Percentiles rank a stretch among this genome's conserved stretches.
Evolutionary conservation across 2,113 vertebrate genomes (phyloP).

Genomic region (Ceuthmochares aereus): DNA sequence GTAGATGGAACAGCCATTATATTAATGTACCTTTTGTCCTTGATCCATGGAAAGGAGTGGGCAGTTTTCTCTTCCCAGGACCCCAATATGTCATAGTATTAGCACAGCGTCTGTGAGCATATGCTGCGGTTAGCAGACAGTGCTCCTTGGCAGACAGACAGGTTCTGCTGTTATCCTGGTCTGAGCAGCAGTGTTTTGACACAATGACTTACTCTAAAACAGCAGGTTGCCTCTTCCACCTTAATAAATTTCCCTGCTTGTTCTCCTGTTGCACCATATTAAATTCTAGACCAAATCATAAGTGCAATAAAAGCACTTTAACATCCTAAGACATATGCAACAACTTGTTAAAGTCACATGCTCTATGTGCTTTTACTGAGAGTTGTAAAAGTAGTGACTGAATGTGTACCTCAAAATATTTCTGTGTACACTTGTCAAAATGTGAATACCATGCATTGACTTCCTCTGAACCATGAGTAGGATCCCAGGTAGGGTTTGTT

Average conservation of each 20-base stretch:
- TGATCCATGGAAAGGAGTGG: background rate
- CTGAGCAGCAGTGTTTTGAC: background rate
- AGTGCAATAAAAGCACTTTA: background rate
- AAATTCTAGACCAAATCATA: background rate
- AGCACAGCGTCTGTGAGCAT: background rate
- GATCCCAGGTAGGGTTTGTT: background rate
- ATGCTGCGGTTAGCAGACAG: background rate
- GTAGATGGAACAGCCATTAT: background rate
- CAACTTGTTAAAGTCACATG: background rate
- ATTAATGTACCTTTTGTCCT: background rate
- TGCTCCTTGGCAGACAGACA: background rate
- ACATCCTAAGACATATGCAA: background rate
- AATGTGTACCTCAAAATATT: background rate
- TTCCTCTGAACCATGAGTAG: background rate
- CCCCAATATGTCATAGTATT: background rate
- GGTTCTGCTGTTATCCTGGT: background rate
- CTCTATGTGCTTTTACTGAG: background rate
- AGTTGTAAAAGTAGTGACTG: background rate
- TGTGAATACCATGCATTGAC: background rate
- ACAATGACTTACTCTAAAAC: background rate
- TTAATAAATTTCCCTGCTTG: background rate
- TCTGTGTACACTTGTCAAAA: background rate
- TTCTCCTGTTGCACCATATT: background rate
- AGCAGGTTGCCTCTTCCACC: background rate
- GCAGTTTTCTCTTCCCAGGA: background rate